Evolutionary conservation across 2,113 vertebrate species (phyloP), one percentile per base, ranked within the genome.

Genomic region (Xyrauchen texanus): DNA sequence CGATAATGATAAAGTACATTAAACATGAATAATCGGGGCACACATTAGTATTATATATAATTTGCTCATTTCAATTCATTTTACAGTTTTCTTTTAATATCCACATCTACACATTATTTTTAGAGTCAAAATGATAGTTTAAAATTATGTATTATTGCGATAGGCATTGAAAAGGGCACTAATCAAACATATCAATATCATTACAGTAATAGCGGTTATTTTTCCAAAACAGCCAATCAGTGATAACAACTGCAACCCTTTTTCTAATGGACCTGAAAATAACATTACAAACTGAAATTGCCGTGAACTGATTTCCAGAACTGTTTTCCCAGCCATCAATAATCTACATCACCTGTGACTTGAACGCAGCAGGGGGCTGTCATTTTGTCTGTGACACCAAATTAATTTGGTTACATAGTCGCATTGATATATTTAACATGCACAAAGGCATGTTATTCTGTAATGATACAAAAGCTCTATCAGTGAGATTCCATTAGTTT

Each of bases 401-500:
- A 88, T 91, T 88, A 87, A 90, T 92, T 90, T 88, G 87, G 85
- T 88, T 87, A 90, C 84, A 90, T 90, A 88, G 88, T 86, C 81
- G 88, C 86, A 81, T 78, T 79, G 76, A 72, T 86, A 86, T 87
- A 84, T 84, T 84, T 85, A 84, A 88, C 86, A 90, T 89, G 88
- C 88, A 60, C 83, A 78, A 88, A 90, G 81, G 82, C 85, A 76
- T 70, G 81, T 83, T 81, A 82, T 88, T 85, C 85, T 86, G 88
- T 88, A 82, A 90, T 89, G 88, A 87, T 87, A 87, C 88, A 88
- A 90, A 91, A 90, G 87, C 86, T 85, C 82, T 76, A 86, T 92
- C 93, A 87, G 88, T 86, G 84, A 86, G 89, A 92, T 91, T 93
- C 92, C 92, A 94, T 94, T 94, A 93, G 92, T 92, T 90, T 88